Base-by-base conservation (phyloP, 1,140 invertebrate species). In the Adelges cooleyi region DNA sequence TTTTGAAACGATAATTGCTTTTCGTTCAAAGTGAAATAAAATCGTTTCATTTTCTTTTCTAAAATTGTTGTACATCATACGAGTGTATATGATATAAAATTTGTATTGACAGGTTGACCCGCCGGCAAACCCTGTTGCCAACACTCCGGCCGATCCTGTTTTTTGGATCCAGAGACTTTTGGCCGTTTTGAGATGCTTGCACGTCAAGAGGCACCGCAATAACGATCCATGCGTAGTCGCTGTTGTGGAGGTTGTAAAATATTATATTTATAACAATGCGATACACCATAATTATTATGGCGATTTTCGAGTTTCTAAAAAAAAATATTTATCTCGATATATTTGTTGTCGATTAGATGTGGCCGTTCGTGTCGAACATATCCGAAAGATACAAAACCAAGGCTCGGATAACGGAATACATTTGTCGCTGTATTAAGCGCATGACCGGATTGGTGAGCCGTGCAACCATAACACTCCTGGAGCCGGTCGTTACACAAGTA, bases 151-250 rank as follows among this genome's bases (percentile, higher is more conserved):
- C 18, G 92, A 97, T 80, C 93, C 94, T n/a, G 84, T 85, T 20
- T 77, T 91, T 66, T 98, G 92, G 91, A 77, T 99, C 42, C 94
- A 98, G 78, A 80, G 94, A 70, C 78, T 98, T 65, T 84, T 93
- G 17, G 86, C 90, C 46, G 83, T 98, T 67, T 95, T 97, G 75
- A 84, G 87, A 67, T 81, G 89, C 75, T 83, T 86, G 40, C 84
- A 82, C 74, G 81, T 83, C 44, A 77, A 76, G 68, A 76, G 84
- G n/a, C 77, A 80, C 67, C 80, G 78, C 48, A 79, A 81, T 68
- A 69, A 77, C 36, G 90, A 94, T 80, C 92, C 92, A 15, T 94
- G 89, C 75, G 81, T 87, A 75, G 79, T 79, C 53, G 88, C 90
- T 44, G 78, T 94, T 23, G 80, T 81, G 36, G 87, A 93, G 76